Conservation (phyloP, 2,797 vertebrate genomes). For the Pyrocephalus nanus region DNA sequence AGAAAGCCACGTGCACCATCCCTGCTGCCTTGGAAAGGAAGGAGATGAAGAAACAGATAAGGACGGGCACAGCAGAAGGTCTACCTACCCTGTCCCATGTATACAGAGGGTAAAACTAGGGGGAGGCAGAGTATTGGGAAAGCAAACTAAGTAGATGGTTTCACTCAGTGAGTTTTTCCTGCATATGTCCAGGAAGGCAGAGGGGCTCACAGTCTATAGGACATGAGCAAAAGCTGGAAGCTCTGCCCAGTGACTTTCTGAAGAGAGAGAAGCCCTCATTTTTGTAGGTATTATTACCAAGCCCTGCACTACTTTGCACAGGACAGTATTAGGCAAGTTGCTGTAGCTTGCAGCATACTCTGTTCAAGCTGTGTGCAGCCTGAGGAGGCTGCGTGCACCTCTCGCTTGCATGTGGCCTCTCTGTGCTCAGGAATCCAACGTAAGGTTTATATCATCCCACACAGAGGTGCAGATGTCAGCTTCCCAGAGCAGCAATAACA, state of each 20-base stretch:
- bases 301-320: background rate
- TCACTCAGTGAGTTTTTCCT: background rate
- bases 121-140: background rate
- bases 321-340: background rate
- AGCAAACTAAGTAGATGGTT: background rate
- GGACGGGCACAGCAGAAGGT: background rate
- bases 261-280: background rate
- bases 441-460: constrained; percentile 68
- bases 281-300: background rate
- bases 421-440: constrained; percentile 57
- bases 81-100: background rate
- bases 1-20: background rate
- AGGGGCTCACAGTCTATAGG: background rate
- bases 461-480: constrained; percentile 65
- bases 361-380: background rate
- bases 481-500: constrained; percentile 64
- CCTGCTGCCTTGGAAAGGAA: background rate
- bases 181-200: background rate
- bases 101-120: background rate
- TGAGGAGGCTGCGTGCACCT: background rate
- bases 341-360: background rate
- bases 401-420: constrained; percentile 42
- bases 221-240: background rate
- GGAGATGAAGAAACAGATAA: background rate
- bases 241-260: background rate